phyloP scores from a whole-genome alignment of 2,888 invertebrate species.

The Crematogaster levior region DNA sequence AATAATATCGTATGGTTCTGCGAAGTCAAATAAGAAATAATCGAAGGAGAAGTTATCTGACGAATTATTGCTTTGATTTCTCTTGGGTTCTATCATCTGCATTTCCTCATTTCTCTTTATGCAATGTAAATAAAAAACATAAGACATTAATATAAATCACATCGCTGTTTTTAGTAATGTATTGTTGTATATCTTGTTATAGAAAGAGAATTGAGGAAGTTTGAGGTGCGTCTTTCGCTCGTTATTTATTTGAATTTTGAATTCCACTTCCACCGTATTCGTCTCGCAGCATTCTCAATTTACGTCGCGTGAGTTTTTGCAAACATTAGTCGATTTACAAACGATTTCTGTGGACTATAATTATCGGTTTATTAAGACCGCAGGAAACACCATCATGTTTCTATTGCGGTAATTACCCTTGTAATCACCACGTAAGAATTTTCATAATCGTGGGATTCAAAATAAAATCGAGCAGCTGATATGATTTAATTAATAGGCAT shows the following conservation, averaged over 20 bases:
- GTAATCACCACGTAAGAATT: conserved; percentile 36
- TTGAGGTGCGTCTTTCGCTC: conserved; percentile 50
- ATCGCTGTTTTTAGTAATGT: neutral
- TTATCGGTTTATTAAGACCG: conserved; percentile 67
- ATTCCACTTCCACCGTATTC: conserved; percentile 29
- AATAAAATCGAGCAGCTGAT: conserved; percentile 47
- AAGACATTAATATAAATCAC: neutral
- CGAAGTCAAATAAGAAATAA: conserved; percentile 67
- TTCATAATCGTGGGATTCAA: conserved; percentile 62
- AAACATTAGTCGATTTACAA: conserved; percentile 66
- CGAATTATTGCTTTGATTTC: conserved; percentile 35
- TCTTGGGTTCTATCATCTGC: neutral
- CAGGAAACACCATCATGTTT: conserved; percentile 44
- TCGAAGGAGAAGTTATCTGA: conserved; percentile 29
- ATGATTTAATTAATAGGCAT: conserved; percentile 52
- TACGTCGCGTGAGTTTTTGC: conserved; percentile 37
- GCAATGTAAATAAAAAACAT: neutral
- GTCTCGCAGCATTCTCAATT: conserved; percentile 2
- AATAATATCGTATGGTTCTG: conserved; percentile 64
- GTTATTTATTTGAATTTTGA: conserved; percentile 57
- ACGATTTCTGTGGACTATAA: conserved; percentile 59
- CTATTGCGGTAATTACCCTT: conserved; percentile 63
- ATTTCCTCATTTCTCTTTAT: conserved; percentile 8
- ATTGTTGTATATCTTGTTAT: neutral
- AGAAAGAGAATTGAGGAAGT: conserved; percentile 10